Base-by-base conservation (phyloP, 2,797 vertebrate species). In the Sarcoramphus papa region DNA sequence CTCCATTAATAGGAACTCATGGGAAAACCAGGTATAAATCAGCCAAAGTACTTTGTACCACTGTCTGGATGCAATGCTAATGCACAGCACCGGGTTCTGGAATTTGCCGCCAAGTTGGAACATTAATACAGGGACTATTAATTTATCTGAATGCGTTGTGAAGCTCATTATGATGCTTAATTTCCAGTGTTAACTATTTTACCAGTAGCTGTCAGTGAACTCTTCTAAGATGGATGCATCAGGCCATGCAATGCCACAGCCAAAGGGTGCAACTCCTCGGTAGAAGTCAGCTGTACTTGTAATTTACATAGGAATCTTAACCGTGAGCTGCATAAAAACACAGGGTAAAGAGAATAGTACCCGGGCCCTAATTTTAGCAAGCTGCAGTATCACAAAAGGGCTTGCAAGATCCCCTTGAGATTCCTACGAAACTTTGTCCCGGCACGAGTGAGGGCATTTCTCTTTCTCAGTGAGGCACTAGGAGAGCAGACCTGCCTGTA, bases 311-410 rank as follows among this genome's bases (percentile, higher is more conserved):
- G 81, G 69, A 70, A 93, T 59, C 62, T 48, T 12, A 60, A 28
- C 43, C 14, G 15, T 4, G 60, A 86, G 53, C 47, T 3, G 18
- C 60, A 30, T 14, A 37, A 64, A 78, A 79, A 21, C 50, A 18
- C 17, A 0, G 25, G 3, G 24, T 5, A 18, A 47, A 22, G 40
- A 43, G n/a, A 28, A 14, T 0, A 15, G 35, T 10, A 50, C 40
- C 76, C 1, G 15, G 51, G 5, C 48, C 30, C 51, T 28, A 20
- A 9, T 27, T 14, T 17, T 20, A 10, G 13, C 48, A 13, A 74
- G 19, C 62, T 12, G 51, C 65, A 19, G 20, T 4, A 17, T 7
- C 57, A 18, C 84, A 10, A n/a, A 27, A 28, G 67, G 30, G 22
- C 19, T 77, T 2, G 8, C 14, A 31, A 33, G 35, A 24, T 24